phyloP scores from a whole-genome alignment of 2,888 invertebrate species.

The Epinotia demarniana region DNA sequence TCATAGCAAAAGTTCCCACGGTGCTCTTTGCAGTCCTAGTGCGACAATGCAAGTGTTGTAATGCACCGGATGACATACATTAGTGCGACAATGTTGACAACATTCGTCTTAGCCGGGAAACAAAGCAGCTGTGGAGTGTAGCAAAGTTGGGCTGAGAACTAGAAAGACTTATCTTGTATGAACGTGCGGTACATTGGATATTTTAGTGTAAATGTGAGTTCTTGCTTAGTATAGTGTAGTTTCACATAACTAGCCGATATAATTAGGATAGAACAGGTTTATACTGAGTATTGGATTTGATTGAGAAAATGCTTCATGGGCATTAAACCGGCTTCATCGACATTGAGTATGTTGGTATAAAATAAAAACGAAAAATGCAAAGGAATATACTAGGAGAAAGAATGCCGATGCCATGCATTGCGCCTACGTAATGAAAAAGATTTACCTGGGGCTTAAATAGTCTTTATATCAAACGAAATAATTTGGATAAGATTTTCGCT shows the following conservation, averaged over 20 bases:
- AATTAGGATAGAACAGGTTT: too few species aligned
- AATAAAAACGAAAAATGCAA: too few species aligned
- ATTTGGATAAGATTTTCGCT: too few species aligned
- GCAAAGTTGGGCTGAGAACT: neutral
- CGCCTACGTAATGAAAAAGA: too few species aligned
- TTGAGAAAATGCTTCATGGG: too few species aligned
- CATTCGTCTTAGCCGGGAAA: constrained; percentile 23
- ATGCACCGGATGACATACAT: constrained; percentile 36
- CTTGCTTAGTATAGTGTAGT: neutral
- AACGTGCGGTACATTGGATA: neutral
- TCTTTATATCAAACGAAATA: too few species aligned
- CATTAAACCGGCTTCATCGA: too few species aligned
- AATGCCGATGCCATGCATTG: too few species aligned
- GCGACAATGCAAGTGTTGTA: constrained; percentile 37
- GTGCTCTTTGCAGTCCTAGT: neutral
- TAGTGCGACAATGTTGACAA: constrained; percentile 37
- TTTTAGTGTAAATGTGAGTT: neutral
- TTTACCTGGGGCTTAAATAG: too few species aligned
- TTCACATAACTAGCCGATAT: neutral
- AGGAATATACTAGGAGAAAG: too few species aligned
- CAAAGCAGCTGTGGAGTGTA: constrained; percentile 9
- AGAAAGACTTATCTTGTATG: neutral
- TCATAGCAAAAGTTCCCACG: constrained; percentile 29
- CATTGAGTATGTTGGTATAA: too few species aligned
- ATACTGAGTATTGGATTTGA: too few species aligned